Conservation (phyloP, 2,797 vertebrate species). For the Gallirallus australis region DNA sequence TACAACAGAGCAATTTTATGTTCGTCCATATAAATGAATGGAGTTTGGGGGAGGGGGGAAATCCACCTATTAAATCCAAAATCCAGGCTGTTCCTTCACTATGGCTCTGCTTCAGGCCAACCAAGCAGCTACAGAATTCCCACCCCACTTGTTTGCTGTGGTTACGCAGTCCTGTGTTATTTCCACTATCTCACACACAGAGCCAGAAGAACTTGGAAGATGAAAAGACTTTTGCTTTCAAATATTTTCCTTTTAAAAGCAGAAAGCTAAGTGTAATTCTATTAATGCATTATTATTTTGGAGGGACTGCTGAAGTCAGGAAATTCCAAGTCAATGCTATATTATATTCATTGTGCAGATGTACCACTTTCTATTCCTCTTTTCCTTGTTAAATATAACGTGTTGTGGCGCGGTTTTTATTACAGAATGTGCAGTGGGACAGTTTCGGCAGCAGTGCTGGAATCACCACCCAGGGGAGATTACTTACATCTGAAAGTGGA, state of each 20-base stretch:
- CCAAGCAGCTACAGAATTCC: slow-evolving; percentile 35
- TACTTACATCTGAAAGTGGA: slow-evolving; percentile 1
- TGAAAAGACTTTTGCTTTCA: slow-evolving; percentile 60
- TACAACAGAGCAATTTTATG: background rate
- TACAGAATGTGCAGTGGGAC: background rate
- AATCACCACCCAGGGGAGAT: slow-evolving; percentile 5
- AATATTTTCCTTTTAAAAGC: slow-evolving; percentile 64
- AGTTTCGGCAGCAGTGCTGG: background rate
- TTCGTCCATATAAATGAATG: slow-evolving; percentile 28
- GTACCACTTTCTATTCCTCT: slow-evolving; percentile 56
- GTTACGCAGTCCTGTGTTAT: slow-evolving; percentile 55
- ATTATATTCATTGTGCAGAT: slow-evolving; percentile 62
- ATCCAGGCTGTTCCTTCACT: slow-evolving; percentile 1
- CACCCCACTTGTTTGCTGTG: slow-evolving; percentile 63
- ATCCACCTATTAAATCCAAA: slow-evolving; percentile 1
- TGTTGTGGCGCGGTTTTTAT: background rate
- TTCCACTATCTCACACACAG: slow-evolving; percentile 63
- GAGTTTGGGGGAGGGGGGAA: background rate
- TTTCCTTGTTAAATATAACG: slow-evolving; percentile 61
- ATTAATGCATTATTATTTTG: slow-evolving; percentile 60
- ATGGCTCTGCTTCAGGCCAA: background rate
- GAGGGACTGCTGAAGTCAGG: slow-evolving; percentile 54
- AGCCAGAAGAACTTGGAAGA: slow-evolving; percentile 69
- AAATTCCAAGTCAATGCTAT: slow-evolving; percentile 66
- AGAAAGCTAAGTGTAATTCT: slow-evolving; percentile 57